Percentiles rank a stretch among this genome's conserved stretches.
Evolutionary conservation across 2,113 vertebrate genomes (phyloP).

Genomic region (Podarcis cretensis): DNA sequence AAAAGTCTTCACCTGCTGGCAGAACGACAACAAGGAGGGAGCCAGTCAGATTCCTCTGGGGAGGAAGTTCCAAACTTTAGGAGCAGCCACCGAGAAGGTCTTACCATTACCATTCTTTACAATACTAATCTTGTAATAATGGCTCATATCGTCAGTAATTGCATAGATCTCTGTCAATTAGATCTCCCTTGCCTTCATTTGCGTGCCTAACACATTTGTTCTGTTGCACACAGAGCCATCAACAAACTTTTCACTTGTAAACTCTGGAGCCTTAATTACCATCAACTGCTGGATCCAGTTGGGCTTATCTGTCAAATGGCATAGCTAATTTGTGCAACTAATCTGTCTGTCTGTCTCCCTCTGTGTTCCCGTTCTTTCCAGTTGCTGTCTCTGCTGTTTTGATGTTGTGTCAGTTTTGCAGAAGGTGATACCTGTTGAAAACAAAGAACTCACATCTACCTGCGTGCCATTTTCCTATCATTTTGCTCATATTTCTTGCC

Average conservation of each 20-base stretch:
- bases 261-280: conserved; percentile 44
- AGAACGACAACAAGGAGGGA: too few species aligned
- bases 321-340: conserved; percentile 26
- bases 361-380: background rate
- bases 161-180: conserved; percentile 35
- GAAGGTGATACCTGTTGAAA: conserved; percentile 26
- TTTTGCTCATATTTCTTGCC: conserved; percentile 3
- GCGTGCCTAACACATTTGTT: conserved; percentile 42
- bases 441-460: background rate
- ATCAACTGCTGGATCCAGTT: conserved; percentile 43
- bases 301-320: conserved; percentile 20
- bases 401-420: conserved; percentile 18
- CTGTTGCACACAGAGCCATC: background rate
- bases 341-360: conserved; percentile 42
- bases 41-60: too few species aligned
- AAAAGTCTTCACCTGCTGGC: too few species aligned
- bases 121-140: conserved; percentile 3
- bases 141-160: conserved; percentile 32
- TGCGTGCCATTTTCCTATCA: background rate
- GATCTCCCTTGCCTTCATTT: conserved; percentile 38
- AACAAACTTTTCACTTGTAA: conserved; percentile 2
- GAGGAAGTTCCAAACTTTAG: too few species aligned
- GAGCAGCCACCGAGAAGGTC: too few species aligned
- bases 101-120: background rate
- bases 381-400: conserved; percentile 39